A percentile compares a stretch with the other conserved stretches of the same genome.
phyloP scores from a whole-genome alignment of 2,113 vertebrate genomes.

The Alectura lathami region DNA sequence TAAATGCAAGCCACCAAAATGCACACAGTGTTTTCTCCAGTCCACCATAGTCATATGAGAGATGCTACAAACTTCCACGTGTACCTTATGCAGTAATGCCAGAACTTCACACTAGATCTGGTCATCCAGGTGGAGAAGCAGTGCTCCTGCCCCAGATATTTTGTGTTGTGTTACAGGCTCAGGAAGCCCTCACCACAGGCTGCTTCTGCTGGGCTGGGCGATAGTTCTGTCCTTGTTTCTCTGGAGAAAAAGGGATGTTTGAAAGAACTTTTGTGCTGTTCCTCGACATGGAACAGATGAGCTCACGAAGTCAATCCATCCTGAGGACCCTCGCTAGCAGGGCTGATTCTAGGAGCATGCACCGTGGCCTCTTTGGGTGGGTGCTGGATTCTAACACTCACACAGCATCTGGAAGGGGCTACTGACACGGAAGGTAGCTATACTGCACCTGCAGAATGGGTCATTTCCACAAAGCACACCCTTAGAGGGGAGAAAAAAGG shows the following conservation, averaged over 20 bases:
- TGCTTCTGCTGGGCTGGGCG: background rate
- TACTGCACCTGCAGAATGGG: background rate
- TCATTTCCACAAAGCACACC: background rate
- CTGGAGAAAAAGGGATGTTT: background rate
- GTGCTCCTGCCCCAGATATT: background rate
- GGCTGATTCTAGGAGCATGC: rapidly evolving
- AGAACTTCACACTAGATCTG: background rate
- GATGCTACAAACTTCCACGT: background rate
- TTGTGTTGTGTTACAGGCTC: background rate
- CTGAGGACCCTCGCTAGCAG: rapidly evolving
- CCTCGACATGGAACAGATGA: background rate
- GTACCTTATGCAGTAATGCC: background rate
- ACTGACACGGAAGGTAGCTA: background rate
- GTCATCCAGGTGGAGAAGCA: background rate
- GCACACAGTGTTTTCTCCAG: background rate
- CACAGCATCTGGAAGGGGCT: background rate
- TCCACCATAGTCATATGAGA: background rate
- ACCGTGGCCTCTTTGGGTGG: rapidly evolving
- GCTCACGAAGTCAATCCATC: rapidly evolving
- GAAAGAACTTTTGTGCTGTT: background rate
- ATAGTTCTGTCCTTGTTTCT: background rate
- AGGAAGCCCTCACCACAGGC: background rate
- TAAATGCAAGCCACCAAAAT: background rate
- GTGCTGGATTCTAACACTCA: background rate
- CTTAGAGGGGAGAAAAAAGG: background rate